phyloP scores from a whole-genome alignment of 2,113 vertebrate species.

The Chiloscyllium plagiosum region DNA sequence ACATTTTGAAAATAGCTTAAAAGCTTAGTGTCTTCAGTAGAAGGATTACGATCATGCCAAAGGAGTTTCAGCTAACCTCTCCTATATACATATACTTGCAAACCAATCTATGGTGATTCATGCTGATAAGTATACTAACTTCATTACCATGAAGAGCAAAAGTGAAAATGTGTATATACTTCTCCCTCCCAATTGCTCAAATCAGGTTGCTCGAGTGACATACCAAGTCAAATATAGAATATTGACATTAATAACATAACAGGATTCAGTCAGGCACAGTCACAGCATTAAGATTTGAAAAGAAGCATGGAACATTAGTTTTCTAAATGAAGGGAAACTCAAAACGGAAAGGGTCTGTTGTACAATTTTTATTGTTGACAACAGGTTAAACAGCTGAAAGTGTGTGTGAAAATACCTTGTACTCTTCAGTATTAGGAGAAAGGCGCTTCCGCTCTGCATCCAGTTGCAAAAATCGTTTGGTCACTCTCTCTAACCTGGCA shows the following conservation, averaged over 20 bases:
- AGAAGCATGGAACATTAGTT: background rate
- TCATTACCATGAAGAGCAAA: background rate
- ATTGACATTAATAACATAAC: background rate
- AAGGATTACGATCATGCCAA: background rate
- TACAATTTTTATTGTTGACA: background rate
- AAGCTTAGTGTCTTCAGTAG: background rate
- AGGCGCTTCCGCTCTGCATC: conserved; percentile 64
- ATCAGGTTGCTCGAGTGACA: background rate
- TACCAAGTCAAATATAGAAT: background rate
- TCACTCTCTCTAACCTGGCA: conserved; percentile 66
- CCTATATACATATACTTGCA: background rate
- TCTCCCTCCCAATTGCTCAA: background rate
- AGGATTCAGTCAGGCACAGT: background rate
- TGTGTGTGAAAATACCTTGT: conserved; percentile 62
- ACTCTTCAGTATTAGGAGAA: conserved; percentile 70
- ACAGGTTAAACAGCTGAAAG: background rate
- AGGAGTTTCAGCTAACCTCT: background rate
- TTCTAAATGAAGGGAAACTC: background rate
- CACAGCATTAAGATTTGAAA: background rate
- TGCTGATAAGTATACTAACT: background rate
- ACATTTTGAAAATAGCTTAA: background rate
- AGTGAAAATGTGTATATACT: background rate
- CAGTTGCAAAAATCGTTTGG: conserved; percentile 66
- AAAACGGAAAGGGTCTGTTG: background rate
- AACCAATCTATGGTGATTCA: background rate